Conservation (phyloP, 64 coral and sea anemone genomes). For the Trachythela sp. region DNA sequence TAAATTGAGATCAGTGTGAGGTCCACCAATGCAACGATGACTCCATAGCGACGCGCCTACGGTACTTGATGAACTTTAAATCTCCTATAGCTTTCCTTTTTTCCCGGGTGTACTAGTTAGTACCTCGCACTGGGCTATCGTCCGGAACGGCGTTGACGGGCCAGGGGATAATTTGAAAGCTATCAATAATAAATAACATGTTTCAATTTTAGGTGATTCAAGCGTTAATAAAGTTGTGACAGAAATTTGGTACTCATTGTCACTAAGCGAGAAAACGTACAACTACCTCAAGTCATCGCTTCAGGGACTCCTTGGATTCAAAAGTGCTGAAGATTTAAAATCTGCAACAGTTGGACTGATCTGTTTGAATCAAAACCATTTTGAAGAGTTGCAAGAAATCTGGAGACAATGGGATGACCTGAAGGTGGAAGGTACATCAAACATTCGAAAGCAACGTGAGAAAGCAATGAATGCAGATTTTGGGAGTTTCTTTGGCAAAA, state of each 20-base stretch:
- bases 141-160: too few relatives aligned
- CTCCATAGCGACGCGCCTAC: too few relatives aligned
- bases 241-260: background rate
- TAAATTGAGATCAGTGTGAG: too few relatives aligned
- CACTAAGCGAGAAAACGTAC: background rate
- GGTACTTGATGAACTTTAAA: too few relatives aligned
- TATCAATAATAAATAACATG: background rate
- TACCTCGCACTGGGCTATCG: too few relatives aligned
- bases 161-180: too few relatives aligned
- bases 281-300: background rate
- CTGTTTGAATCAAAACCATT: background rate
- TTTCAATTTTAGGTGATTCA: background rate
- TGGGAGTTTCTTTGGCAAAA: background rate
- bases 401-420: background rate
- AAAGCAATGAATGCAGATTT: background rate
- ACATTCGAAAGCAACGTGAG: background rate
- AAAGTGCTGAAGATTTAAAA: background rate
- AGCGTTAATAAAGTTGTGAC: background rate
- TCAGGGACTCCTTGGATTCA: background rate
- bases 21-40: too few relatives aligned
- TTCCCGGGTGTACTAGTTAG: too few relatives aligned
- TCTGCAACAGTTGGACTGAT: background rate
- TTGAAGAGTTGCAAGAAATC: background rate
- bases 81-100: too few relatives aligned
- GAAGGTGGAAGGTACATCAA: background rate